Base-by-base conservation (phyloP, 2,113 vertebrate genomes). In the Pseudorasbora parva region DNA sequence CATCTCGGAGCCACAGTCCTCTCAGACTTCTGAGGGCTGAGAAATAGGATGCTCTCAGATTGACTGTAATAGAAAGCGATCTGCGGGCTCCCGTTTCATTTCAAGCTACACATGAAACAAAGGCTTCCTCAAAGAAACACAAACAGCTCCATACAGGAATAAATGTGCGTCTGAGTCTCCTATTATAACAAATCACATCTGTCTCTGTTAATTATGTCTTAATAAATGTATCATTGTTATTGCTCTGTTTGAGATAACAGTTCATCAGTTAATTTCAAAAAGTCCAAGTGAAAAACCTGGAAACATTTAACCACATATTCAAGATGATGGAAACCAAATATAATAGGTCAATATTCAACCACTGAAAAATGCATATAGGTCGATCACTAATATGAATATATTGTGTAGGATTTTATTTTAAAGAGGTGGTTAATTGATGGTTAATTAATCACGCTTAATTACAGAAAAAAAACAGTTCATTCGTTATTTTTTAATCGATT, bases 61-160 rank as follows among this genome's bases (percentile, higher is more conserved):
- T 66, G 80, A 45, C 78, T 85, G 81, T 72, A 87, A 89, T 84
- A 87, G 85, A 90, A 89, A 78, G 85, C 91, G 92, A 91, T 91
- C 86, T 72, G 81, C 23, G 77, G 85, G 86, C 83, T 90, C 85
- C 88, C 80, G 81, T 86, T 86, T 86, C 85, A 87, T 78, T 78
- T 86, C 85, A 91, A 87, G 78, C 79, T 74, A 85, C 89, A 87
- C 49, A 80, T 81, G 89, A 90, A 86, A 83, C 79, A 57, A 81
- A 59, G 82, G 0, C 45, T 77, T 78, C 74, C 87, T 92, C 91
- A 92, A 93, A 93, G 88, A 45, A 59, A 73, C 8, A 5, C 54
- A 72, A 62, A 77, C 54, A 87, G 82, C 27, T 33, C 68, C 57
- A 64, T 17, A n/a, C n/a, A 21, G 4, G n/a, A 72, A 41, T 64